These are phyloP conservation scores for Psilopsiagon aymara DNA, from an alignment of 2,113 vertebrate genomes.

Conservation along the genomic window DNA sequence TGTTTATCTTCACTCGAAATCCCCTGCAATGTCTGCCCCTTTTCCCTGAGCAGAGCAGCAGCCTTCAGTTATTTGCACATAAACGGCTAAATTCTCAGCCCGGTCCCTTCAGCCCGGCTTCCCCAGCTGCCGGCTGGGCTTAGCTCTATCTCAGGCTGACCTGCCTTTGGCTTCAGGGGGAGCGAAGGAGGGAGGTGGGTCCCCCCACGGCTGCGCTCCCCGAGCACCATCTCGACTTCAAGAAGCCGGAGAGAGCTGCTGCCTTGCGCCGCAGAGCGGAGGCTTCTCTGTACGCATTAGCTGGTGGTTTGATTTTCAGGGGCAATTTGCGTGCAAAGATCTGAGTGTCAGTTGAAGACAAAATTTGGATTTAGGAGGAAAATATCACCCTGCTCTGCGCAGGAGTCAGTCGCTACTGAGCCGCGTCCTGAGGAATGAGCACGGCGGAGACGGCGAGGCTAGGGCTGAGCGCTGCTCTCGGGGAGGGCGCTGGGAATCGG, in stretches of 20 bases:
- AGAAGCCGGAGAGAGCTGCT: background rate
- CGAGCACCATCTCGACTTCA: background rate
- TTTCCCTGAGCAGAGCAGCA: background rate
- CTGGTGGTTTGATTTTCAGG: background rate
- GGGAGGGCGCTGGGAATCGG: background rate
- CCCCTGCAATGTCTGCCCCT: background rate
- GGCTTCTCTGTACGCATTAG: background rate
- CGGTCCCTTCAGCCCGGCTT: background rate
- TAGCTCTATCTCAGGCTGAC: background rate
- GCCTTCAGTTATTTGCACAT: background rate
- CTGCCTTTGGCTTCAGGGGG: background rate
- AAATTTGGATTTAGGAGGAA: background rate
- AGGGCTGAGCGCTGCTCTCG: background rate
- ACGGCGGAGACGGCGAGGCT: background rate
- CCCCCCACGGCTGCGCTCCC: background rate
- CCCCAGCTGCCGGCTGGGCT: background rate
- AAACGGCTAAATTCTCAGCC: background rate
- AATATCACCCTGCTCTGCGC: background rate
- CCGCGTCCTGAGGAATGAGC: background rate
- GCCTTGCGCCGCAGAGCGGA: background rate
- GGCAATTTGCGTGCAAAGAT: background rate
- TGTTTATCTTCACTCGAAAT: conserved; percentile 17
- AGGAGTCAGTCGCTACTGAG: background rate
- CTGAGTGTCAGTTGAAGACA: background rate
- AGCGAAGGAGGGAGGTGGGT: background rate